phyloP scores from a whole-genome alignment of 2,888 invertebrate species.

The Pantelozetes paolii region DNA sequence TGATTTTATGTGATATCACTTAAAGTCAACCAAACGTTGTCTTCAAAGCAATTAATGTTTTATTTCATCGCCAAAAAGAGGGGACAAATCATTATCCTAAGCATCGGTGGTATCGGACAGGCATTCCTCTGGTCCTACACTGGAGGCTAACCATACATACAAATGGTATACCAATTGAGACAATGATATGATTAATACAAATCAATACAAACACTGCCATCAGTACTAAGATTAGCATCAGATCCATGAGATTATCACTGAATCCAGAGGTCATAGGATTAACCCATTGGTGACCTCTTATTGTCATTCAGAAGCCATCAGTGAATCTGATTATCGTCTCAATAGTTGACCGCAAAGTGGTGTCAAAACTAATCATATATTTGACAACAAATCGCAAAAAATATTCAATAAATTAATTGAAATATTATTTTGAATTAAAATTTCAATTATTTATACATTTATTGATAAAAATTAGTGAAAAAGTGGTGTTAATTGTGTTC shows the following conservation, averaged over 20 bases:
- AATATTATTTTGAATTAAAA: too few relatives aligned
- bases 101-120: constrained; percentile 24
- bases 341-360: not conserved
- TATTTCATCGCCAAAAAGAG: constrained; percentile 26
- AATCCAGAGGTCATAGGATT: constrained; percentile 3
- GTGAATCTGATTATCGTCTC: not conserved
- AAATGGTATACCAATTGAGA: not conserved
- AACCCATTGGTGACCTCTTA: not conserved
- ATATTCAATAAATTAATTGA: too few relatives aligned
- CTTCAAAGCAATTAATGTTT: not conserved
- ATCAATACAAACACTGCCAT: constrained; percentile 3
- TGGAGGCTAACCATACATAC: constrained; percentile 8
- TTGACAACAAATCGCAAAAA: not conserved
- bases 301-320: too few relatives aligned
- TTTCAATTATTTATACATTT: too few relatives aligned
- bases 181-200: not conserved
- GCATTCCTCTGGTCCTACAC: not conserved
- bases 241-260: not conserved
- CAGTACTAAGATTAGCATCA: not conserved
- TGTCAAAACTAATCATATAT: not conserved
- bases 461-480: not conserved
- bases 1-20: constrained; percentile 29
- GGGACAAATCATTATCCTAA: constrained; percentile 29
- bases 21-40: not conserved
- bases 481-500: constrained; percentile 13